Base-by-base conservation (phyloP, 2,888 invertebrate species). In the Eupeodes latifasciatus region DNA sequence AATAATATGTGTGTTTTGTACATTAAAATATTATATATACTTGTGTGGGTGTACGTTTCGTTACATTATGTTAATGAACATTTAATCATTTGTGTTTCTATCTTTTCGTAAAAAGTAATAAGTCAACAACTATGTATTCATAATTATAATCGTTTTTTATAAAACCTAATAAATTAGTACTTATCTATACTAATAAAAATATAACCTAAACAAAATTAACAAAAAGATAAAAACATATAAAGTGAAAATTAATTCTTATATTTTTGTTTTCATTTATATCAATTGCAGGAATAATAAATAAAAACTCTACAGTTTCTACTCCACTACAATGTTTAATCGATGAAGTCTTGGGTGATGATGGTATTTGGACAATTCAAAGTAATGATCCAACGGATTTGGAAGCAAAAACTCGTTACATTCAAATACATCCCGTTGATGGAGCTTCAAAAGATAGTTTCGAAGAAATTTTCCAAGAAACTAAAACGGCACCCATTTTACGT, bases 291-390 rank as follows among this genome's bases (percentile, higher is more conserved):
- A 72, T 85, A 81, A 89, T 89, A 59, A 87, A 87, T 55, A 80
- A 89, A 84, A 61, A 83, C 12, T 64, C 90, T 16, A 83, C 88
- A 78, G 90, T 91, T 64, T 91, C 91, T 9, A 82, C 89, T 47
- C 87, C 90, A 67, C 91, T 93, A 36, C 90, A 91, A 85, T 67
- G 89, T 67, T 87, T 93, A 87, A 89, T 92, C 78, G 90, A 91
- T 77, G 91, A 91, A 69, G 89, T 91, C 4, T 80, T 92, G 69
- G 91, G 91, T 66, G 91, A 91, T 76, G 92, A 92, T 72, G 91
- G 90, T 51, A 89, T 92, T 14, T 92, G 92, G 92, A 91, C 90
- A 84, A 92, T 92, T 71, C 93, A 92, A 84, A 90, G 89, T 64
- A 81, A 84, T 61, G 74, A 78, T 61, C 36, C 81, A 76, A 78